These are phyloP conservation scores for Apostichopus leukothele DNA, from an alignment of 53 echinoderm and acorn worm genomes.

Conservation along the genomic window DNA sequence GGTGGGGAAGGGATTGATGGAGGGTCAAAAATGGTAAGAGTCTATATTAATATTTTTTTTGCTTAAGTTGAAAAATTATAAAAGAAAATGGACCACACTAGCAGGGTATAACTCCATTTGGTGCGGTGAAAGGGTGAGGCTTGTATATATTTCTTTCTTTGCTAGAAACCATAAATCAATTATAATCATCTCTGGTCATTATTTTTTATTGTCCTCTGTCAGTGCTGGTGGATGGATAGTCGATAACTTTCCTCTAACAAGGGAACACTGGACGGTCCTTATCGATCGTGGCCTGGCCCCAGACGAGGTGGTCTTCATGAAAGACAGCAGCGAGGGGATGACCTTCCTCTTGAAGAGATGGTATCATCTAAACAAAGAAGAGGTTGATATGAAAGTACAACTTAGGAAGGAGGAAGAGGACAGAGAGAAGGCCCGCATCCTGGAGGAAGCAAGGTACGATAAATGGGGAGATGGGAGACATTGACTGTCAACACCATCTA, in stretches of 20 bases:
- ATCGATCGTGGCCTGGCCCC: constrained; percentile 96
- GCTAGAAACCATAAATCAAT: not conserved
- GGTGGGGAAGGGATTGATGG: no score
- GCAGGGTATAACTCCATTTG: no score
- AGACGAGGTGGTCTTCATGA: constrained; percentile 91
- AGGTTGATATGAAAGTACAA: constrained; percentile 80
- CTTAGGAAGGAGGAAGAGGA: constrained; percentile 82
- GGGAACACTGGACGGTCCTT: constrained; percentile 92
- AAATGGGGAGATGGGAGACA: no score
- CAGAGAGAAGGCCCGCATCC: constrained; percentile 76
- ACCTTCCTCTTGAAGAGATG: constrained; percentile 82
- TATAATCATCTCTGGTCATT: not conserved
- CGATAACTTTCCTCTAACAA: constrained; percentile 92
- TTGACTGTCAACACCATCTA: no score
- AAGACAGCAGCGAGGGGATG: constrained; percentile 82
- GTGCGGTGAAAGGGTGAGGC: no score
- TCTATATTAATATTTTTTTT: no score
- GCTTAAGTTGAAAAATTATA: no score
- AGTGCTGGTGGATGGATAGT: constrained; percentile 98
- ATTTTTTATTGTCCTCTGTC: not conserved
- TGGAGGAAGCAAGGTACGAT: constrained; percentile 89
- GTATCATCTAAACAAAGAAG: constrained; percentile 89
- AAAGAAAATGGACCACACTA: no score
- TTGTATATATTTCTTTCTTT: not conserved
- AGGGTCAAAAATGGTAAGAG: no score